phyloP scores from a whole-genome alignment of 2,113 vertebrate species.

The Balaenoptera acutorostrata region DNA sequence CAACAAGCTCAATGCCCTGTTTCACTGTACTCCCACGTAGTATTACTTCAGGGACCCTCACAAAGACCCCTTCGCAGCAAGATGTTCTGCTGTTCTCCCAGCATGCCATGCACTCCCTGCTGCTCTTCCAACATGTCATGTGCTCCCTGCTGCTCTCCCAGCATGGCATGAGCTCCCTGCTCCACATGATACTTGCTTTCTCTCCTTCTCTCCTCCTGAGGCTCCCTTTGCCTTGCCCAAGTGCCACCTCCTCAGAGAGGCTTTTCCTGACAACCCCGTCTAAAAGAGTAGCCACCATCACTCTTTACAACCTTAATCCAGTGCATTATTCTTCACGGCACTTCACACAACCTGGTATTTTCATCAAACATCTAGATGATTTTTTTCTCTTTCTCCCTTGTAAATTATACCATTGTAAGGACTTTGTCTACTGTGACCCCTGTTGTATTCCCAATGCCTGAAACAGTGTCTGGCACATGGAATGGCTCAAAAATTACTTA shows the following conservation, averaged over 20 bases:
- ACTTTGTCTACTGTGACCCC: neutral
- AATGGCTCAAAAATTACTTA: neutral
- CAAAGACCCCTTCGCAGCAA: neutral
- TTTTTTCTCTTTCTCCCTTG: neutral
- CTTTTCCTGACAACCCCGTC: neutral
- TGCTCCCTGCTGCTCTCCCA: neutral
- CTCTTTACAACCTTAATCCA: neutral
- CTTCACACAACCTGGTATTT: neutral
- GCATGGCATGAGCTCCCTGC: rapidly evolving
- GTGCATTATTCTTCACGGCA: neutral
- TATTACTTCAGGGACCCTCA: neutral
- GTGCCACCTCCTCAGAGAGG: neutral
- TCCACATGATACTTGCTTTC: neutral
- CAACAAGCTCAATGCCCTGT: no score
- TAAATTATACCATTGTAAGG: neutral
- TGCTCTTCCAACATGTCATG: neutral
- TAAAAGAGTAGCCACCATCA: neutral
- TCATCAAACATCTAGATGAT: neutral
- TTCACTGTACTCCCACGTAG: neutral
- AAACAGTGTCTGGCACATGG: neutral
- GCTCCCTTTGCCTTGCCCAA: neutral
- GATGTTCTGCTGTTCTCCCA: no score
- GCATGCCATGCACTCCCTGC: rapidly evolving
- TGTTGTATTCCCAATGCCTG: neutral
- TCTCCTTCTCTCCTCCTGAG: neutral